Percentiles rank a stretch among this genome's conserved stretches.
These are phyloP conservation scores for Perccottus glenii DNA, from an alignment of 2,113 vertebrate genomes.

Conservation along the genomic window DNA sequence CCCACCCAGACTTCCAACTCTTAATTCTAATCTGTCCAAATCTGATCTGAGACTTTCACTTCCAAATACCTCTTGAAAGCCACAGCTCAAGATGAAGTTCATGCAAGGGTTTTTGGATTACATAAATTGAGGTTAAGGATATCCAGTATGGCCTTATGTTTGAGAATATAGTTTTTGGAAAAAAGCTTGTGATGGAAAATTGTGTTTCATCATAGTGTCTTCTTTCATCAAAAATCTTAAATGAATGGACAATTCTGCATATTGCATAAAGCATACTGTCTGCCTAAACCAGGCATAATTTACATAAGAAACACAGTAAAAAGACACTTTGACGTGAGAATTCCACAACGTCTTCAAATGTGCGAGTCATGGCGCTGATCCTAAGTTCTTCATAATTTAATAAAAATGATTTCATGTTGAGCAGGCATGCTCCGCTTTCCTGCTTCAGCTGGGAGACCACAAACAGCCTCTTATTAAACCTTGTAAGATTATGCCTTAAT, in stretches of 20 bases:
- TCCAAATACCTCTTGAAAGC: constrained; percentile 82
- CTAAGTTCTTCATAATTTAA: constrained; percentile 89
- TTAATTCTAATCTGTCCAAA: constrained; percentile 82
- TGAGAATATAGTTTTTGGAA: constrained; percentile 48
- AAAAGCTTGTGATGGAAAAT: constrained; percentile 25
- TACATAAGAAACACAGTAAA: too few relatives aligned
- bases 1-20: constrained; percentile 73
- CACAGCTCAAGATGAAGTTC: constrained; percentile 73
- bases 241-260: constrained; percentile 28
- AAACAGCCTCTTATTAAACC: constrained; percentile 79
- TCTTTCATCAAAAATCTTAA: constrained; percentile 25
- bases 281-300: too few relatives aligned
- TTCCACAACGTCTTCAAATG: constrained; percentile 79
- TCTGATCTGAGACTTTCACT: constrained; percentile 83
- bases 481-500: constrained; percentile 87
- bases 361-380: constrained; percentile 79
- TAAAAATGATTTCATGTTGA: constrained; percentile 83
- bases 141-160: constrained; percentile 67
- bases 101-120: constrained; percentile 75
- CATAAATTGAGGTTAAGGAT: constrained; percentile 75
- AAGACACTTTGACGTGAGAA: constrained; percentile 69
- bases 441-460: constrained; percentile 78
- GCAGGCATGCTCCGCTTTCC: constrained; percentile 74
- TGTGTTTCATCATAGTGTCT: constrained; percentile 25
- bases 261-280: too few relatives aligned